Base-by-base conservation (phyloP, 2,888 invertebrate species). In the Colostygia pectinataria region DNA sequence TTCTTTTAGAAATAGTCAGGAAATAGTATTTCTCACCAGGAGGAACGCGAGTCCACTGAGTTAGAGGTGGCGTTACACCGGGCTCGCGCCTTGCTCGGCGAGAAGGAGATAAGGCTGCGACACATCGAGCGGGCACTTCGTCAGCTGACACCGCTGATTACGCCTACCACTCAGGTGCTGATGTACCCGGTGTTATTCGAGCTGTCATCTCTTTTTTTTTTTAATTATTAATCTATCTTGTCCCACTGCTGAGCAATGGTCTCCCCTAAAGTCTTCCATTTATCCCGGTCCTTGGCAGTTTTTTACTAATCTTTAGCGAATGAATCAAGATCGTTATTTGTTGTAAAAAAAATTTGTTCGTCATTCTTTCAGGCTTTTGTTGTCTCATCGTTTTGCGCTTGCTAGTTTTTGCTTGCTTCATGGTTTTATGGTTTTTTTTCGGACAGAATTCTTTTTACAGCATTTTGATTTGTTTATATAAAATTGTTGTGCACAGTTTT, bases 21-120 rank as follows among this genome's bases (percentile, higher is more conserved):
- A 24, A n/a, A 45, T 25, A 6, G 20, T 25, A 20, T 46, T 38
- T 31, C 15, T 28, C 9, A 12, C 23, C 60, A 95, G 93, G 96
- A 96, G 79, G 95, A 96, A 76, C 94, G 95, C 53, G 96, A 96
- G 57, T 84, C 95, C 1, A 95, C 96, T 0, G 96, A 96, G 68
- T 93, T 96, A 91, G 96, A 96, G 77, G 95, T 96, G 52, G 95
- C 95, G 47, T 78, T 96, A 32, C 96, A 96, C 84, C 93, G 96
- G 0, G 96, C 96, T 1, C 92, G 95, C 1, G 95, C 95, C 2
- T 80, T 96, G 24, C 87, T 96, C 12, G 96, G 96, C 8, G 96
- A 96, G 79, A 96, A 96, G 78, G 95, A 96, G 41, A 96, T 96
- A 41, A 90, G 96, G 12, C 83, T 96, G 71, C 90, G 95, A 2